These are phyloP conservation scores for Mirza zaza DNA, from an alignment of 2,113 vertebrate species.

Conservation along the genomic window DNA sequence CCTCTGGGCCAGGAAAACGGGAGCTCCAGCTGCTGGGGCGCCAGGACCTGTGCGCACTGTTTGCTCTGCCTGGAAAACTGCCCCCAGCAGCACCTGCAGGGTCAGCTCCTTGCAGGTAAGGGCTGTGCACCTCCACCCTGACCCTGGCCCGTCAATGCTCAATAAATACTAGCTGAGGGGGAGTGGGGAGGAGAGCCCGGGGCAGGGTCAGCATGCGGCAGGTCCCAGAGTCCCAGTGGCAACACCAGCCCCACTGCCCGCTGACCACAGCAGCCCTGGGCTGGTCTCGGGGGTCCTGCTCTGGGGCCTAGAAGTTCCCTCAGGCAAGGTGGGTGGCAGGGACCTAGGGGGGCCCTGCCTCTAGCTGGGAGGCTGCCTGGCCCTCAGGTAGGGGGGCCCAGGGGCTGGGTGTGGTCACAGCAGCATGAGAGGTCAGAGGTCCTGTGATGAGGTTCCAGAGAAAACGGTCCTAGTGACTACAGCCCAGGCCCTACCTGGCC, in stretches of 20 bases:
- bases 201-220: constrained; percentile 40
- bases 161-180: constrained; percentile 61
- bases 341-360: neutral
- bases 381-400: neutral
- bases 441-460: neutral
- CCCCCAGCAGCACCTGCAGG: neutral
- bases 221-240: neutral
- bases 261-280: neutral
- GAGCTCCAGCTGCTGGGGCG: neutral
- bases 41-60: accelerated
- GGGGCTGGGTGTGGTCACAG: neutral
- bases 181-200: no score
- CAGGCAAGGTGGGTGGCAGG: neutral
- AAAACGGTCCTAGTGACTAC: neutral
- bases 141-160: neutral
- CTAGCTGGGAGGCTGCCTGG: neutral
- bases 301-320: neutral
- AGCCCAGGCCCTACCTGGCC: neutral
- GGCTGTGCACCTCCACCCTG: neutral
- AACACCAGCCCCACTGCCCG: neutral
- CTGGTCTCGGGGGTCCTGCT: neutral
- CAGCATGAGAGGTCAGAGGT: neutral
- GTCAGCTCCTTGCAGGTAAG: neutral
- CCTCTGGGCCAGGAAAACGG: neutral
- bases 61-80: neutral